Evolutionary conservation across 2,888 invertebrate genomes (phyloP), one percentile per base, ranked within the genome.

Genomic region (Drosophila percnosoma): DNA sequence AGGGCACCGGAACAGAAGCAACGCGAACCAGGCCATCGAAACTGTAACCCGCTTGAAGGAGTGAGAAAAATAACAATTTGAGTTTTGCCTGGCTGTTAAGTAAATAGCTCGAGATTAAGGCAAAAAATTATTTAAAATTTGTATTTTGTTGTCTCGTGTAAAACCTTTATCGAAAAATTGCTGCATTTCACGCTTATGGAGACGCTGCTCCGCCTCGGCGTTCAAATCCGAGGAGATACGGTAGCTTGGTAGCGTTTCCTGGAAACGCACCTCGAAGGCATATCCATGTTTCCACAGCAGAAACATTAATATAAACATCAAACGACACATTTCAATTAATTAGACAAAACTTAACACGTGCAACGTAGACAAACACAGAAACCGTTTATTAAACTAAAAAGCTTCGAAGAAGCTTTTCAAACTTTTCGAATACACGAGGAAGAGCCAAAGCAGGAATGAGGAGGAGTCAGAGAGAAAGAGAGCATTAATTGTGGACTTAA

Each of bases 1-100:
- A 93, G 33, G 86, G 70, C 29, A 93, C 91, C 7, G 93, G 93
- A 52, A 94, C 88, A 15, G 91, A 92, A 63, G 91, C 90, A 31
- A 92, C 83, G 49, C 93, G 91, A 57, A 90, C 78, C 38, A 94
- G 90, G 1, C 93, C 93, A 79, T 92, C 90, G 38, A 94, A 92
- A 7, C 91, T 86, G 71, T 92, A 93, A 51, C 92, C 90, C 60
- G 92, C 94, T 94, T 73, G 38, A 91, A 91, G 53, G 10, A 18
- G 24, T 15, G 21, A 29, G 1, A 8, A 45, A 36, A 49, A 24
- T 1, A 24, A 7, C 7, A 21, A 11, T 6, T n/a, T 42, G 6
- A 21, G 42, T 13, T 11, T 13, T 42, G 11, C 21, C 3, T n/a
- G 42, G 3, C 42, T 42, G 3, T 42, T 13, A 42, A 45, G 13